phyloP scores from a whole-genome alignment of 2,888 invertebrate species.

The Aleiodes alternator region DNA sequence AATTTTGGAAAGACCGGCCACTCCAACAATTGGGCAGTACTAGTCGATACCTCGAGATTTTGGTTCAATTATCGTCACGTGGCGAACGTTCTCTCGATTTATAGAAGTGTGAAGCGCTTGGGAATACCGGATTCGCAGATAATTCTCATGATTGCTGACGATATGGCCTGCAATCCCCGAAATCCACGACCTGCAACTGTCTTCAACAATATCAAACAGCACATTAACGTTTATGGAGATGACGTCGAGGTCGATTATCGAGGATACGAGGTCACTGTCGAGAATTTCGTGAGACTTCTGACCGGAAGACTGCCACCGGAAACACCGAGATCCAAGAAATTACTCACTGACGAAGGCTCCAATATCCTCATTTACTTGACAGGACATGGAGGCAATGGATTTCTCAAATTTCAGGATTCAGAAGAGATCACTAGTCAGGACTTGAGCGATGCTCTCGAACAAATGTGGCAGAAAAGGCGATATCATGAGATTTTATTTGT shows the following conservation, averaged over 20 bases:
- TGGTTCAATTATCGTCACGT: slow-evolving; percentile 99
- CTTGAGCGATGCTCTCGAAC: slow-evolving; percentile 98
- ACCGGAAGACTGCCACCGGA: slow-evolving; percentile 95
- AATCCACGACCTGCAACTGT: slow-evolving; percentile 98
- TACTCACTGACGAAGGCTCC: slow-evolving; percentile 96
- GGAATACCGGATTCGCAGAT: slow-evolving; percentile 99
- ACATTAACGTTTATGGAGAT: slow-evolving; percentile 99
- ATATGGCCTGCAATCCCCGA: slow-evolving; percentile 99
- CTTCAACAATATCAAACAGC: slow-evolving; percentile 98
- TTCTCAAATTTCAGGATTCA: slow-evolving; percentile 99
- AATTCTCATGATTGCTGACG: slow-evolving; percentile 99
- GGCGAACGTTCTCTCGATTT: slow-evolving; percentile 98
- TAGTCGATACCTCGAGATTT: slow-evolving; percentile 98
- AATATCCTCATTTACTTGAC: slow-evolving; percentile 98
- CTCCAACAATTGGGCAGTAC: slow-evolving; percentile 99
- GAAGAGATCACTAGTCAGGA: slow-evolving; percentile 99
- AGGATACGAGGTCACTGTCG: slow-evolving; percentile 96
- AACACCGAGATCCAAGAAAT: slow-evolving; percentile 95
- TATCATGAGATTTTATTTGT: slow-evolving; percentile 99
- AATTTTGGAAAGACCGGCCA: slow-evolving; percentile 83
- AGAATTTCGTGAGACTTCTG: slow-evolving; percentile 96
- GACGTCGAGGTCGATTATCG: slow-evolving; percentile 99
- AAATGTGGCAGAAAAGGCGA: slow-evolving; percentile 99
- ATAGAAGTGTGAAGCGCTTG: slow-evolving; percentile 96
- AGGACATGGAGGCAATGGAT: slow-evolving; percentile 98